A percentile compares a stretch with the other conserved stretches of the same genome.
phyloP scores from a whole-genome alignment of 2,888 invertebrate genomes.

The Ethmia dodecea region DNA sequence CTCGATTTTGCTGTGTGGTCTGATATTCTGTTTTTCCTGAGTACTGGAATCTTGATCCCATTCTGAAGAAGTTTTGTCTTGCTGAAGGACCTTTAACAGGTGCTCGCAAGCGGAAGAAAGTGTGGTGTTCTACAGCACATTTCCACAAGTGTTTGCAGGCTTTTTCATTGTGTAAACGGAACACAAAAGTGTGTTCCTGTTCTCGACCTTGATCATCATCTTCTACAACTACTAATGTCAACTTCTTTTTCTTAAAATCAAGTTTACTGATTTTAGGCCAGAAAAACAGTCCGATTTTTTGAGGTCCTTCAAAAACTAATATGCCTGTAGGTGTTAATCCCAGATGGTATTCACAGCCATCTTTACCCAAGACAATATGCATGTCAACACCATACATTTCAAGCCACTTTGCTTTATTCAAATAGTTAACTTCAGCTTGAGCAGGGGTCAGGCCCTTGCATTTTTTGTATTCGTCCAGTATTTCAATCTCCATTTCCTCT shows the following conservation, averaged over 20 bases:
- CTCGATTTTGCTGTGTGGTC: constrained; percentile 93
- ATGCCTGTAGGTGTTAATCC: constrained; percentile 99
- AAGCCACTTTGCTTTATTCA: constrained; percentile 97
- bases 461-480: constrained; percentile 94
- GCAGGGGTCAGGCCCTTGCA: constrained; percentile 94
- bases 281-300: constrained; percentile 98
- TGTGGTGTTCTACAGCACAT: constrained; percentile 99
- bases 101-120: constrained; percentile 96
- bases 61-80: constrained; percentile 97
- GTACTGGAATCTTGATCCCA: constrained; percentile 97
- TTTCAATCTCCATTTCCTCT: constrained; percentile 96
- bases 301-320: constrained; percentile 96
- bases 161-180: constrained; percentile 96
- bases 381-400: constrained; percentile 99
- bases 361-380: constrained; percentile 97
- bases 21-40: constrained; percentile 99
- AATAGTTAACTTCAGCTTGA: constrained; percentile 95
- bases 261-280: constrained; percentile 99
- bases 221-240: constrained; percentile 98
- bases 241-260: constrained; percentile 98
- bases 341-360: constrained; percentile 96
- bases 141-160: constrained; percentile 99
- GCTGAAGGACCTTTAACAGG: constrained; percentile 93
- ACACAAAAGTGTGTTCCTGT: constrained; percentile 99
- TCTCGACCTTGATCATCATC: constrained; percentile 98